A percentile compares a stretch with the other conserved stretches of the same genome.
These are phyloP conservation scores for Gambusia yucatana DNA, from an alignment of 2,797 vertebrate genomes.

Conservation along the genomic window DNA sequence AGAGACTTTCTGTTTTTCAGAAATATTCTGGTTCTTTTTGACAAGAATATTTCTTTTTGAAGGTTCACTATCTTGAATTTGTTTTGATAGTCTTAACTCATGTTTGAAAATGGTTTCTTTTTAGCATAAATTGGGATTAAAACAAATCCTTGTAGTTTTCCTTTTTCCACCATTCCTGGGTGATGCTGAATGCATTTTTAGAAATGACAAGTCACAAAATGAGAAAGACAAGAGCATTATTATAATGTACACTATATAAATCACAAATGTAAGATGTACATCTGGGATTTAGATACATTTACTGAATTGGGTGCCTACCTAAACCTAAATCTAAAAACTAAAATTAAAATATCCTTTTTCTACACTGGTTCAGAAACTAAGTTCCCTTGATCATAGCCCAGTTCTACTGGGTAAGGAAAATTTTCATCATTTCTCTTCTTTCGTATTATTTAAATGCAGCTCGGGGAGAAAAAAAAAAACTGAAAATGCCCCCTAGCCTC, in stretches of 20 bases:
- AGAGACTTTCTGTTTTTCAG: neutral
- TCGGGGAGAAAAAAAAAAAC: conserved; percentile 7
- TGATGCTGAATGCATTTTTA: neutral
- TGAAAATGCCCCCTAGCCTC: conserved; percentile 56
- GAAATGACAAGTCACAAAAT: neutral
- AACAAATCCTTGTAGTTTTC: conserved; percentile 35
- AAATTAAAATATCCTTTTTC: neutral
- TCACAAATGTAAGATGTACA: neutral
- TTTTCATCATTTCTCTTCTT: conserved; percentile 11
- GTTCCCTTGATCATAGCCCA: neutral
- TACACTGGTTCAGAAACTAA: neutral
- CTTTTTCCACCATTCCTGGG: neutral
- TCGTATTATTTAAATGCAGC: conserved; percentile 66
- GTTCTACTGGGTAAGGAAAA: neutral
- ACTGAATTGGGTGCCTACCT: neutral
- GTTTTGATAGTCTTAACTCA: neutral
- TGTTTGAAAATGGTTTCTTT: neutral
- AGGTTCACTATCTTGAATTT: neutral
- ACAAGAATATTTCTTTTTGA: neutral
- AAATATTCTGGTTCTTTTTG: neutral
- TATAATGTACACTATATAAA: neutral
- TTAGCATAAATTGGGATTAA: neutral
- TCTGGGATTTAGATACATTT: neutral
- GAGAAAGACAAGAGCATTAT: neutral
- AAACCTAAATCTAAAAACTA: neutral